Evolutionary conservation across 2,888 invertebrate genomes (phyloP).

Genomic region (Cyclophora punctaria): DNA sequence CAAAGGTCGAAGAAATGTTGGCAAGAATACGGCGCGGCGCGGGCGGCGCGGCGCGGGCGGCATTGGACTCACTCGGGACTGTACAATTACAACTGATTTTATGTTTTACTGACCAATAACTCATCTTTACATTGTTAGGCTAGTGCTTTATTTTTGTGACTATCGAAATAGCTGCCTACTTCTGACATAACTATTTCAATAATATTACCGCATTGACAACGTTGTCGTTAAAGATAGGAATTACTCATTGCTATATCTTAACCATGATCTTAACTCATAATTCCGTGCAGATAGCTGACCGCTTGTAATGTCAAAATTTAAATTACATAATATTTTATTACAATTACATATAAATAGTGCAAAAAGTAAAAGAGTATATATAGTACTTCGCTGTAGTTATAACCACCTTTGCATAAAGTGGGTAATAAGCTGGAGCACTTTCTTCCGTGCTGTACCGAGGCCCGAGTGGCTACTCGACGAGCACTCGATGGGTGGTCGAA

Average conservation of each 20-base stretch:
- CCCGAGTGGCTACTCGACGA: slow-evolving; percentile 39
- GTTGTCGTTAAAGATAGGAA: neutral
- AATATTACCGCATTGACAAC: neutral
- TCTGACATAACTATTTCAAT: neutral
- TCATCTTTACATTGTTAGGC: slow-evolving; percentile 19
- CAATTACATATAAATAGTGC: no score
- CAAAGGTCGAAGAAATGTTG: slow-evolving; percentile 65
- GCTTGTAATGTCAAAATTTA: no score
- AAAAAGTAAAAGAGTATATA: no score
- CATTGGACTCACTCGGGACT: slow-evolving; percentile 30
- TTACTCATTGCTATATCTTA: neutral
- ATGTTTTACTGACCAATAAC: slow-evolving; percentile 32
- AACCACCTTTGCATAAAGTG: no score
- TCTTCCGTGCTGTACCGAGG: slow-evolving; percentile 24
- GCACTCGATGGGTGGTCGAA: slow-evolving; percentile 65
- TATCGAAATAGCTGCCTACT: neutral
- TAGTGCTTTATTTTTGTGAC: neutral
- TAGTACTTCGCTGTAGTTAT: no score
- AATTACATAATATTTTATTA: no score
- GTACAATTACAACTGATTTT: slow-evolving; percentile 39
- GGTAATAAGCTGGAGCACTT: slow-evolving; percentile 23
- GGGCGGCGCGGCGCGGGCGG: slow-evolving; percentile 16
- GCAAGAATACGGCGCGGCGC: slow-evolving; percentile 31
- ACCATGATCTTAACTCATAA: neutral
- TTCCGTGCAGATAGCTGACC: no score